Conservation (phyloP, 2,888 invertebrate species). For the Nasonia oneida region DNA sequence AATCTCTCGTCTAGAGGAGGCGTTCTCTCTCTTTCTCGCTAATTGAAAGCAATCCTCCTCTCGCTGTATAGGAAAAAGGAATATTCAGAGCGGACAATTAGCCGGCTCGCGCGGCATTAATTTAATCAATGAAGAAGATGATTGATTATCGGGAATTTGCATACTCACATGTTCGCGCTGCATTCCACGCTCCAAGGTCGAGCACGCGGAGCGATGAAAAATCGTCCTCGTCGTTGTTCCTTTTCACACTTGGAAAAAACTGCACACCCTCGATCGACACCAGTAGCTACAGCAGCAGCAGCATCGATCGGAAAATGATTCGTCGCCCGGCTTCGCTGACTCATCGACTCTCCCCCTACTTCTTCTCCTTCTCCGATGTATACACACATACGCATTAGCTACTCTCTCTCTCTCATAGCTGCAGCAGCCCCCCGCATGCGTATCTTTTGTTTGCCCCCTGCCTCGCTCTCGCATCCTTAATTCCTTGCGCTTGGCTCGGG, state of each 20-base stretch:
- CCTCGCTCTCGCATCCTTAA: conserved; percentile 7
- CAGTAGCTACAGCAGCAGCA: background rate
- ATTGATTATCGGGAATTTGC: conserved; percentile 7
- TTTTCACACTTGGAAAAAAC: background rate
- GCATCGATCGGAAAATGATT: conserved; percentile 55
- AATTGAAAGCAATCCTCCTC: conserved; percentile 19
- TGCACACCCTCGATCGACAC: background rate
- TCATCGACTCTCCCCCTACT: background rate
- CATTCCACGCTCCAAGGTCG: background rate
- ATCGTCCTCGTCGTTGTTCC: background rate
- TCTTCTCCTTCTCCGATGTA: background rate
- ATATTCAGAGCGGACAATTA: conserved; percentile 5
- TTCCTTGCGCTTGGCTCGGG: conserved; percentile 2
- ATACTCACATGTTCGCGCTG: background rate
- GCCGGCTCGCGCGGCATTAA: background rate
- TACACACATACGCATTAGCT: background rate
- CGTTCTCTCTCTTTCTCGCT: background rate
- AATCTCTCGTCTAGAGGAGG: background rate
- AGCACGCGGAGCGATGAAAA: background rate
- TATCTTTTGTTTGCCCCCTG: conserved; percentile 2
- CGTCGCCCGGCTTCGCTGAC: conserved; percentile 23
- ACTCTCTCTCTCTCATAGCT: background rate
- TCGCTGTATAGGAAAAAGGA: background rate
- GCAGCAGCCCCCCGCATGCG: background rate
- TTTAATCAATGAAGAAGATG: conserved; percentile 14